phyloP scores from a whole-genome alignment of 2,888 invertebrate species.

The Limnephilus auricula region DNA sequence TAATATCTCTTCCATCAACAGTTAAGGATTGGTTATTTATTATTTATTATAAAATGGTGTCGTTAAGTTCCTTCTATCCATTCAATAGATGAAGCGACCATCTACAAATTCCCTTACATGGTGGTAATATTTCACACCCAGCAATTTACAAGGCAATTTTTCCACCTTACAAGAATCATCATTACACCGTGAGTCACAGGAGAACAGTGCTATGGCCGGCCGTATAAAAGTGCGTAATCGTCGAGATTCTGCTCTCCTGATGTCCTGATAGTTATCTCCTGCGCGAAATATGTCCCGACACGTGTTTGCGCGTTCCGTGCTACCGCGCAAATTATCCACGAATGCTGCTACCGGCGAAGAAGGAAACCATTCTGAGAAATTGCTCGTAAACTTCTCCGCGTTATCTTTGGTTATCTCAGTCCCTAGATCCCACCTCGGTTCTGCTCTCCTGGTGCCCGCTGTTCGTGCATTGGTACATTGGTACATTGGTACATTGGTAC shows the following conservation, averaged over 20 bases:
- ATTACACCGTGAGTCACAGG: neutral
- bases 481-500: neutral
- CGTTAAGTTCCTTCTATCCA: neutral
- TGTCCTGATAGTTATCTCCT: constrained; percentile 2
- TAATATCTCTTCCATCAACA: neutral
- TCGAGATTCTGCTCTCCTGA: neutral
- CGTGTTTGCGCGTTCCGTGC: constrained; percentile 22
- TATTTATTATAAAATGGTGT: neutral
- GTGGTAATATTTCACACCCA: neutral
- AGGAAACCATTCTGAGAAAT: constrained; percentile 41
- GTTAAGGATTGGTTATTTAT: neutral
- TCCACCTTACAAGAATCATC: neutral
- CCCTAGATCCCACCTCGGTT: neutral
- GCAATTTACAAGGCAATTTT: neutral
- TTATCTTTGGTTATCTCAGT: neutral
- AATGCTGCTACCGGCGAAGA: neutral
- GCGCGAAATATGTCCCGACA: constrained; percentile 28
- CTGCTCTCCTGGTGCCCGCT: neutral
- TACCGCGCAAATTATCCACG: constrained; percentile 12
- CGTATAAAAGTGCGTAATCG: neutral
- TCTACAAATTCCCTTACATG: neutral
- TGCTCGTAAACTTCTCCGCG: constrained; percentile 27
- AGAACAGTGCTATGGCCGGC: neutral
- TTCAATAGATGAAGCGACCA: neutral
- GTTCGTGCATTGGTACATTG: neutral